Percentiles rank a stretch among this genome's conserved stretches.
Evolutionary conservation across 1,140 invertebrate species (phyloP).

Genomic region (Eulimnadia texana): DNA sequence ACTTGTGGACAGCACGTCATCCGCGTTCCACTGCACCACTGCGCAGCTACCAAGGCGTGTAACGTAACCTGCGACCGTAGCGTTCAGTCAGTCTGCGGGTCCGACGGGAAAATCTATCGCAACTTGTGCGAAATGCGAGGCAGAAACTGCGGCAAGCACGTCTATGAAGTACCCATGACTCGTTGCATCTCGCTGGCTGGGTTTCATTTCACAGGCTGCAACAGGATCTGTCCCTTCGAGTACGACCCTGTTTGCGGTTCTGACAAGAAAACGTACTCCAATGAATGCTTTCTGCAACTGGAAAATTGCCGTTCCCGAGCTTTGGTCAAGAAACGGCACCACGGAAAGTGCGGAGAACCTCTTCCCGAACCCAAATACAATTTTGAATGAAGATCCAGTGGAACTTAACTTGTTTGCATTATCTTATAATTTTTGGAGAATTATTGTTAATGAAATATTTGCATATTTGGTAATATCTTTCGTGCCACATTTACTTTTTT

Average conservation of each 20-base stretch:
- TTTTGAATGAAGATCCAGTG: conserved; percentile 23
- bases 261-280: conserved; percentile 77
- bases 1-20: conserved; percentile 76
- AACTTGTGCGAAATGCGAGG: conserved; percentile 86
- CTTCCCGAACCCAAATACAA: conserved; percentile 51
- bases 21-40: conserved; percentile 57
- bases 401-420: background rate
- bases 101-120: conserved; percentile 77
- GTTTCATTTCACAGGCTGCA: conserved; percentile 70
- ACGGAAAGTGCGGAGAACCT: conserved; percentile 52
- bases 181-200: conserved; percentile 50
- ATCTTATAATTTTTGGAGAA: too few relatives aligned
- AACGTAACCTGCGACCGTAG: conserved; percentile 50
- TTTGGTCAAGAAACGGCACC: conserved; percentile 43
- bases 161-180: conserved; percentile 72
- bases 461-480: too few relatives aligned
- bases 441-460: too few relatives aligned
- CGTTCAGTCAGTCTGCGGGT: conserved; percentile 72
- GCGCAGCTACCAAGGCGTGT: conserved; percentile 63
- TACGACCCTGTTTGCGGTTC: conserved; percentile 81
- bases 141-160: conserved; percentile 79
- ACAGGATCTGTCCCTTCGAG: conserved; percentile 63
- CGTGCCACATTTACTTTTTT: background rate
- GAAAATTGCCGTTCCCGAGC: conserved; percentile 70
- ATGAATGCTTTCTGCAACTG: conserved; percentile 79